These are phyloP conservation scores for Sycophaga agraensis DNA, from an alignment of 1,140 invertebrate genomes.

Conservation along the genomic window DNA sequence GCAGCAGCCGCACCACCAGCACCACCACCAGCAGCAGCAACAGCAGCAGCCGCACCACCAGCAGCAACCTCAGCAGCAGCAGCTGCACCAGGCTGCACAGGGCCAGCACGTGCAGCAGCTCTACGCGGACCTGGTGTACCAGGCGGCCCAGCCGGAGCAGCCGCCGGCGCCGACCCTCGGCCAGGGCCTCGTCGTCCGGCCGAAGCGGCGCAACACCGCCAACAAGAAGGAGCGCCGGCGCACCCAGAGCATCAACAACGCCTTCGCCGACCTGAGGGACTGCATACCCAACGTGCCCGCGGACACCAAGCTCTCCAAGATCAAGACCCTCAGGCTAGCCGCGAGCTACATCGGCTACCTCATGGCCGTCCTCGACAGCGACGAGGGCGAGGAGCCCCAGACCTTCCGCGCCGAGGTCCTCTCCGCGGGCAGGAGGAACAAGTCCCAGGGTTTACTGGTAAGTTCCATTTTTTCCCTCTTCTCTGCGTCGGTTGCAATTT, in stretches of 20 bases:
- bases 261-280: conserved; percentile 87
- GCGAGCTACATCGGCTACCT: conserved; percentile 91
- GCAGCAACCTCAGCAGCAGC: conserved; percentile 15
- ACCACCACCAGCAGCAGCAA: conserved; percentile 20
- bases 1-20: conserved; percentile 15
- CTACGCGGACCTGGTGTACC: neutral
- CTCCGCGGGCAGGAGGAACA: conserved; percentile 53
- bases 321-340: conserved; percentile 87
- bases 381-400: conserved; percentile 65
- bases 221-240: conserved; percentile 92
- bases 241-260: conserved; percentile 93
- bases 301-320: conserved; percentile 93
- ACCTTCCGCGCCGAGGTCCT: conserved; percentile 75
- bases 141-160: neutral
- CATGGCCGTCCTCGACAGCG: conserved; percentile 76
- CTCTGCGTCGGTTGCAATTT: no score
- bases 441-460: conserved; percentile 43
- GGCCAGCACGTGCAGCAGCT: neutral
- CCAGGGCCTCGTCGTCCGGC: conserved; percentile 24
- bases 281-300: conserved; percentile 95
- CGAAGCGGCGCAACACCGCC: conserved; percentile 74
- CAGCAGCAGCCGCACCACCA: conserved; percentile 24
- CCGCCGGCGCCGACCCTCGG: conserved; percentile 2
- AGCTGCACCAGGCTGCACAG: neutral
- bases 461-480: conserved; percentile 25